phyloP scores from a whole-genome alignment of 2,797 vertebrate genomes.

The Mallotus villosus region DNA sequence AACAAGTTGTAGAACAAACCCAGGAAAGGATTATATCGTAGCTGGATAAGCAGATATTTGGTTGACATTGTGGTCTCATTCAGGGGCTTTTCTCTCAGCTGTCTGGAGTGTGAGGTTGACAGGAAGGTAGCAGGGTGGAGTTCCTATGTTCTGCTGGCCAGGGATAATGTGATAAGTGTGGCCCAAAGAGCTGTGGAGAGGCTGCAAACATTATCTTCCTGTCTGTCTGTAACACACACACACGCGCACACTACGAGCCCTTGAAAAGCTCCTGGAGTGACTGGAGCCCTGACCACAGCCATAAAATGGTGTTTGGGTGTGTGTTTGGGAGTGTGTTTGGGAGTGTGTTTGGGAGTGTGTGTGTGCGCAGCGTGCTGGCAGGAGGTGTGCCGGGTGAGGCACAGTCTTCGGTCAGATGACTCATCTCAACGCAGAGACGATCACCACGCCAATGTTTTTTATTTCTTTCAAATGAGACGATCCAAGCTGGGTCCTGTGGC shows the following conservation, averaged over 20 bases:
- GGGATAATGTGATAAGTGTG: conserved; percentile 31
- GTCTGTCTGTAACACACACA: conserved; percentile 2
- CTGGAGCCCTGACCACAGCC: not conserved
- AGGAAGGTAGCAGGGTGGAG: conserved; percentile 15
- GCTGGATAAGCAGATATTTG: conserved; percentile 49
- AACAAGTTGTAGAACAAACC: conserved; percentile 45
- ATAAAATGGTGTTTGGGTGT: conserved; percentile 11
- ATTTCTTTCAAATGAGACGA: conserved; percentile 54
- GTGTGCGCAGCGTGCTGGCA: conserved; percentile 40
- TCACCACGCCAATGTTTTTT: conserved; percentile 55
- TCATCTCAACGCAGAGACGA: conserved; percentile 55
- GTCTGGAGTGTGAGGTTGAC: conserved; percentile 32
- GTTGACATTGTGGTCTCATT: conserved; percentile 55
- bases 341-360: conserved; percentile 22
- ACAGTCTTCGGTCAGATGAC: conserved; percentile 64
- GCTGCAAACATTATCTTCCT: not conserved
- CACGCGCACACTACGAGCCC: not conserved
- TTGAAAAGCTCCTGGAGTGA: not conserved
- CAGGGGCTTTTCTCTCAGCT: conserved; percentile 51
- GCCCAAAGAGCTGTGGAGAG: not conserved
- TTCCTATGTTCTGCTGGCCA: conserved; percentile 14
- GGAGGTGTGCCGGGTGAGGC: conserved; percentile 50
- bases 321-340: conserved; percentile 13
- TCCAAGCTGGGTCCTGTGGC: conserved; percentile 46
- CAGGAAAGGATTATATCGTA: conserved; percentile 45